Percentiles rank a stretch among this genome's conserved stretches.
These are phyloP conservation scores for Drosophila equinoxialis DNA, from an alignment of 1,140 invertebrate genomes.

Conservation along the genomic window DNA sequence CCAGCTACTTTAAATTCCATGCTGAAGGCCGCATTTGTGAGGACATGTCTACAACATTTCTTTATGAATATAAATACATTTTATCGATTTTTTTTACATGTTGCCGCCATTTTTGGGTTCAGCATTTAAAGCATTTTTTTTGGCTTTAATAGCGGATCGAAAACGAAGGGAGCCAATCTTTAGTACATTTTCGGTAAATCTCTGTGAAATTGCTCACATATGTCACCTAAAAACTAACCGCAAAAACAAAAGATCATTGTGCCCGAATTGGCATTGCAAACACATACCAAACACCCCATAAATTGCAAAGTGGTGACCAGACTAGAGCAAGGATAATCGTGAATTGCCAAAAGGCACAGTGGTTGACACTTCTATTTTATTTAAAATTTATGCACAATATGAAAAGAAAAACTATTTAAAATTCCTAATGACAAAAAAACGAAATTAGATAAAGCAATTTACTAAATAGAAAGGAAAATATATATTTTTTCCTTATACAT, in stretches of 20 bases:
- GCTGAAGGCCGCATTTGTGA: constrained; percentile 58
- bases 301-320: constrained; percentile 52
- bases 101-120: constrained; percentile 14
- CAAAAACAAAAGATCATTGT: constrained; percentile 55
- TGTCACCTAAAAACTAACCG: constrained; percentile 51
- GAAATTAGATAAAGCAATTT: no score
- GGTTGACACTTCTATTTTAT: neutral
- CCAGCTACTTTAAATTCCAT: constrained; percentile 78
- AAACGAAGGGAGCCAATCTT: neutral
- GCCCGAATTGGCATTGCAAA: constrained; percentile 54
- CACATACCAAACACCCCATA: constrained; percentile 50
- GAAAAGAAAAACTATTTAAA: neutral
- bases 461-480: no score
- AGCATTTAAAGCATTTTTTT: constrained; percentile 49
- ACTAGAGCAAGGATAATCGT: constrained; percentile 53
- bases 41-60: constrained; percentile 44
- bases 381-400: neutral
- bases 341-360: constrained; percentile 22
- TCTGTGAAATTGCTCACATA: constrained; percentile 77
- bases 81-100: constrained; percentile 68
- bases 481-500: no score
- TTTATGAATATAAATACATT: constrained; percentile 79
- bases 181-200: constrained; percentile 70
- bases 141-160: constrained; percentile 8
- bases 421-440: no score